Base-by-base conservation (phyloP, 2,113 vertebrate genomes). In the Bostrychus sinensis region DNA sequence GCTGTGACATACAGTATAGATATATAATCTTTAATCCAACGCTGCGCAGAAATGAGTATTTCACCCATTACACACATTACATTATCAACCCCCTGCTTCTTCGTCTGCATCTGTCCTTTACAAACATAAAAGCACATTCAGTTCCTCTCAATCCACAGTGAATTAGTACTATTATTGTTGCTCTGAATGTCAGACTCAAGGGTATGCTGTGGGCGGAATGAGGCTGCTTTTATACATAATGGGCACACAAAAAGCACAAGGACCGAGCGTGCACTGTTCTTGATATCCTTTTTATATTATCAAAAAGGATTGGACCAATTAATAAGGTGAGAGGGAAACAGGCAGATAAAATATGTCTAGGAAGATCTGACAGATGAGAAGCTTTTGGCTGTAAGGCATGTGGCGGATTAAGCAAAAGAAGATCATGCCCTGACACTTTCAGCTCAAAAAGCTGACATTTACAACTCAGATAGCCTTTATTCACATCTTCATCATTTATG, bases 161-260 rank as follows among this genome's bases (percentile, higher is more conserved):
- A 70, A 64, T 45, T 41, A 39, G 11, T 17, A 9, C 12, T 19
- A 16, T 69, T 54, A n/a, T n/a, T n/a, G n/a, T n/a, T n/a, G n/a
- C n/a, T n/a, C n/a, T n/a, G n/a, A 70, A 61, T 69, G 61, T 69
- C 30, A 66, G 34, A 56, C 55, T 71, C 75, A 77, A 77, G 62
- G 66, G 42, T 50, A 56, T 17, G 22, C 51, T 41, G 30, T 7
- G 0, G 50, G 28, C 34, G 62, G 32, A 17, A 56, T 56, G 12
- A 28, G 67, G 42, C 54, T 63, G 36, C 41, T 30, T 39, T 3
- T n/a, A n/a, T 72, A 66, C 69, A 53, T 25, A 14, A 62, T 62
- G 55, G 62, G 38, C 41, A 42, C 28, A 77, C 61, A 20, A 71
- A 57, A 56, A 71, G 63, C 55, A 60, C 39, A 56, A 63, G 58